Percentiles rank a stretch among this genome's conserved stretches.
These are phyloP conservation scores for Paracanthobrama guichenoti DNA, from an alignment of 2,113 vertebrate genomes.

Conservation along the genomic window DNA sequence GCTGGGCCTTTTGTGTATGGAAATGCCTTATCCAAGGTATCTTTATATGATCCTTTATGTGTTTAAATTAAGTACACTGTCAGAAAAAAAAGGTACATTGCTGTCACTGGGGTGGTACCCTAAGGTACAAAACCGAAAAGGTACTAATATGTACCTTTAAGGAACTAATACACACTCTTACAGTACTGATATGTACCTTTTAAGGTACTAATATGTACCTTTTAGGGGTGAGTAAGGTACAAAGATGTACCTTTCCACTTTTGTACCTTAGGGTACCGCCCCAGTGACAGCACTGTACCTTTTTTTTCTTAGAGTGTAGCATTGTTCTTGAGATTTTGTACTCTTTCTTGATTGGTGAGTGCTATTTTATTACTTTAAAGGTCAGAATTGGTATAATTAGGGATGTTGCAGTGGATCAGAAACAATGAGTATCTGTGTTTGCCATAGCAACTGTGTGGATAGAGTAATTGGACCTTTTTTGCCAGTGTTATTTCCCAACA, in stretches of 20 bases:
- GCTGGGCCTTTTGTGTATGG: constrained; percentile 83
- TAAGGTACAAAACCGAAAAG: too few relatives aligned
- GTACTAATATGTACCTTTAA: too few relatives aligned
- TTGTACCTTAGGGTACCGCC: too few relatives aligned
- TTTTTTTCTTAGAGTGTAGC: too few relatives aligned
- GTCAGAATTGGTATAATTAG: neutral
- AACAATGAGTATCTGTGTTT: constrained; percentile 1
- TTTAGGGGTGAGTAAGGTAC: too few relatives aligned
- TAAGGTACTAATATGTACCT: too few relatives aligned
- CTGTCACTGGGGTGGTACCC: too few relatives aligned
- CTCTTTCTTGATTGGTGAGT: neutral
- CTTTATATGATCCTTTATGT: neutral
- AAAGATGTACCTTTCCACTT: too few relatives aligned
- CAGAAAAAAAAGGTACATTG: too few relatives aligned
- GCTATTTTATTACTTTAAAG: neutral
- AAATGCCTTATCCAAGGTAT: constrained; percentile 76
- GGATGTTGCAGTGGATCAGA: neutral
- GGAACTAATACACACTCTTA: too few relatives aligned
- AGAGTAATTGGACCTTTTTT: constrained; percentile 3
- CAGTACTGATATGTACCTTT: too few relatives aligned
- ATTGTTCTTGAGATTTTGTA: neutral
- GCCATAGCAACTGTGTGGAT: constrained; percentile 26
- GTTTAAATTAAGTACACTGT: neutral
- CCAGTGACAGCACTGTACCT: too few relatives aligned
- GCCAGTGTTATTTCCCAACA: neutral